Conservation (phyloP, 2,113 vertebrate genomes). For the Siniperca knerii region DNA sequence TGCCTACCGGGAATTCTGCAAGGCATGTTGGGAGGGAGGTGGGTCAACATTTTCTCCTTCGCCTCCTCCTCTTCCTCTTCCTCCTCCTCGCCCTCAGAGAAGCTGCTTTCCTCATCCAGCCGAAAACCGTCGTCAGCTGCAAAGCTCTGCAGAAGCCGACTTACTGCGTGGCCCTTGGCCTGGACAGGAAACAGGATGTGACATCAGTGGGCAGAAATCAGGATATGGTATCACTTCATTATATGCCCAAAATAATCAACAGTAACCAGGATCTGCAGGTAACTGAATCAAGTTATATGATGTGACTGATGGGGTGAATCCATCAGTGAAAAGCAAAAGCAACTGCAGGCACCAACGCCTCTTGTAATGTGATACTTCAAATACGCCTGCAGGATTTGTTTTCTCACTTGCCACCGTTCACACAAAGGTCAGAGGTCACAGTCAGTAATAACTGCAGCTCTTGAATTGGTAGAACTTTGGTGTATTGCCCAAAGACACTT, state of each 20-base stretch:
- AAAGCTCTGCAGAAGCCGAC: constrained; percentile 94
- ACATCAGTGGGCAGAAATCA: constrained; percentile 55
- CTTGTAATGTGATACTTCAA: constrained; percentile 46
- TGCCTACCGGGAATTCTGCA: constrained; percentile 78
- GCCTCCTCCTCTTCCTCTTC: constrained; percentile 64
- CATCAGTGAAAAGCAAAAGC: constrained; percentile 25
- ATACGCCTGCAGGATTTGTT: constrained; percentile 25
- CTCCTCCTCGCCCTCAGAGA: constrained; percentile 90
- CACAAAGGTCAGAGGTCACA: constrained; percentile 35
- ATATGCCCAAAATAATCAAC: constrained; percentile 11
- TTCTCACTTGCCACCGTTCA: constrained; percentile 12
- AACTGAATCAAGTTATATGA: background rate
- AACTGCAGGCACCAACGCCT: background rate
- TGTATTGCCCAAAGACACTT: constrained; percentile 48
- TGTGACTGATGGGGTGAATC: constrained; percentile 38
- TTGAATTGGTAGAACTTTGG: constrained; percentile 19
- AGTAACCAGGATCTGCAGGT: constrained; percentile 44
- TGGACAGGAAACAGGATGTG: constrained; percentile 65
- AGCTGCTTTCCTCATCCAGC: constrained; percentile 93
- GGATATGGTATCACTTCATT: constrained; percentile 2
- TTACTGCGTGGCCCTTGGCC: constrained; percentile 90
- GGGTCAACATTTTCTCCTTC: constrained; percentile 53
- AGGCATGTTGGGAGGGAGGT: constrained; percentile 81
- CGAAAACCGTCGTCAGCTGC: constrained; percentile 90
- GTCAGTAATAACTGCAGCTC: constrained; percentile 30